These are phyloP conservation scores for Papilio protenor DNA, from an alignment of 2,888 invertebrate species.

Conservation along the genomic window DNA sequence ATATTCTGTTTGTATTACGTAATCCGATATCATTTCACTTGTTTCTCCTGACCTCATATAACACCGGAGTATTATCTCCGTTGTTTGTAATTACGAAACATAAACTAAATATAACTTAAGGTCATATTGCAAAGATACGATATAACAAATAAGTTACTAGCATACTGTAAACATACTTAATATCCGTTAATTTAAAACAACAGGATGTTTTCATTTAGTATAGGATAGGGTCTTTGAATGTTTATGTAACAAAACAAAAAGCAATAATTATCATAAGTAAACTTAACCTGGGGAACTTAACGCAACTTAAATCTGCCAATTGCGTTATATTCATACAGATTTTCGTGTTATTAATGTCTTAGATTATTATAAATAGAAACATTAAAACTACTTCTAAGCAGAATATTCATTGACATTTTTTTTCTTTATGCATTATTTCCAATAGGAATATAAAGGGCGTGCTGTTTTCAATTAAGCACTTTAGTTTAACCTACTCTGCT, in stretches of 20 bases:
- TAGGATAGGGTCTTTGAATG: background rate
- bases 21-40: conserved; percentile 14
- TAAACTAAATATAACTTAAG: conserved; percentile 45
- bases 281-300: background rate
- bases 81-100: conserved; percentile 30
- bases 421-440: background rate
- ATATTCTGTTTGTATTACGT: conserved; percentile 37
- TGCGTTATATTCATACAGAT: conserved; percentile 8
- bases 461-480: background rate
- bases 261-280: conserved; percentile 30
- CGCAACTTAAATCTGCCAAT: conserved; percentile 21
- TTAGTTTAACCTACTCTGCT: background rate
- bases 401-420: background rate
- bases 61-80: conserved; percentile 23
- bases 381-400: background rate
- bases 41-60: conserved; percentile 36
- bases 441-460: background rate
- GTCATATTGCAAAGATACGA: conserved; percentile 45
- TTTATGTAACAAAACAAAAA: no score
- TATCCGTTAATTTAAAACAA: background rate
- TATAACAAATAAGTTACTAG: conserved; percentile 44
- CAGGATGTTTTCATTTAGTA: background rate
- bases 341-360: background rate
- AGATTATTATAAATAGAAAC: background rate
- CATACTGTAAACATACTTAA: conserved; percentile 33